phyloP scores from a whole-genome alignment of 1,140 invertebrate genomes.

The Drosophila truncata region DNA sequence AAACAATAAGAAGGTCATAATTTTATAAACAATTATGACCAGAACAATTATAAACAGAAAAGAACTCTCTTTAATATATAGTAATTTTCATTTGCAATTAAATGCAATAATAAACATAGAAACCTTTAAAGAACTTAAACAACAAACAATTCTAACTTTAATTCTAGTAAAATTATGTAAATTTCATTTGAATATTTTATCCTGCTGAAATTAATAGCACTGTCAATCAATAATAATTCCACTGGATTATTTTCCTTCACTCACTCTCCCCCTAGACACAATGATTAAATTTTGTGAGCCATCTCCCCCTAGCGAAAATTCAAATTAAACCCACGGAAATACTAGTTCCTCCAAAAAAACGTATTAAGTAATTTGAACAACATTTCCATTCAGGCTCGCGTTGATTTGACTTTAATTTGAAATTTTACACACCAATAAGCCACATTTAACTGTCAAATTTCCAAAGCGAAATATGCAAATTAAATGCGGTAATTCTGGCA shows the following conservation, averaged over 20 bases:
- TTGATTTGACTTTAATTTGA: constrained; percentile 50
- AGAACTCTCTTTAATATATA: not conserved
- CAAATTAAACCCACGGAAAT: not conserved
- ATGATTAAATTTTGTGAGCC: not conserved
- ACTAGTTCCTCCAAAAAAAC: constrained; percentile 11
- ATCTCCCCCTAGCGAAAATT: not conserved
- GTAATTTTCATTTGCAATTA: not conserved
- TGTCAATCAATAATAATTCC: constrained; percentile 9
- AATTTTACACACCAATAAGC: constrained; percentile 57
- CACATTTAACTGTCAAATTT: constrained; percentile 60
- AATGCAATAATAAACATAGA: not conserved
- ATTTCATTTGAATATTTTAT: constrained; percentile 4
- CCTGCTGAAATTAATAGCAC: not conserved
- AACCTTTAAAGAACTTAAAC: not conserved
- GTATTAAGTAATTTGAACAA: constrained; percentile 34
- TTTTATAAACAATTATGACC: too few species aligned
- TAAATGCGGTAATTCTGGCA: constrained; percentile 50
- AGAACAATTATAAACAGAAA: not conserved
- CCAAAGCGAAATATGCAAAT: constrained; percentile 49
- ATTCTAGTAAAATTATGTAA: not conserved
- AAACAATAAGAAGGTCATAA: too few species aligned
- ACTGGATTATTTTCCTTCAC: not conserved
- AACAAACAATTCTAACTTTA: too few species aligned
- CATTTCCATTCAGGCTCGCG: constrained; percentile 41
- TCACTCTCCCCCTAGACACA: not conserved